Evolutionary conservation across 2,888 invertebrate species (phyloP).

Genomic region (Athrips mouffetella): DNA sequence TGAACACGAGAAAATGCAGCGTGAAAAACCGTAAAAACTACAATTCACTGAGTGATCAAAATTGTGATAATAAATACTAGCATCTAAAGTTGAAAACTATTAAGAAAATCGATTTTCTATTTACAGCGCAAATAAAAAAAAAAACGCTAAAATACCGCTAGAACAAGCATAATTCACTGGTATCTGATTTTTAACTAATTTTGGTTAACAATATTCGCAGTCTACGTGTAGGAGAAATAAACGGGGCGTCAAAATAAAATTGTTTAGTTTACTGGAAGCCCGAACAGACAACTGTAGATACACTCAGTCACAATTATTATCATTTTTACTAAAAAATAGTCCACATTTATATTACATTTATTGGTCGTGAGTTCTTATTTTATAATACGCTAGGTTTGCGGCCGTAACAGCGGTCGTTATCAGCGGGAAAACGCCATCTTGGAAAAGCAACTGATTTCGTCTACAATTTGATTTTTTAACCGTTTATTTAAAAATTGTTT

Average conservation of each 20-base stretch:
- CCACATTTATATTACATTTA: slow-evolving; percentile 71
- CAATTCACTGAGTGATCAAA: slow-evolving; percentile 36
- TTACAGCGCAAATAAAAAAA: slow-evolving; percentile 61
- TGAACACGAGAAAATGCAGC: slow-evolving; percentile 25
- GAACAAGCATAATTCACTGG: slow-evolving; percentile 63
- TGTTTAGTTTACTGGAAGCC: slow-evolving; percentile 73
- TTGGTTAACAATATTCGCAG: slow-evolving; percentile 14
- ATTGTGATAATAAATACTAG: slow-evolving; percentile 63
- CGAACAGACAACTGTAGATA: slow-evolving; percentile 72
- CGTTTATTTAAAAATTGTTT: not conserved
- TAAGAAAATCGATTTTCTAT: slow-evolving; percentile 46
- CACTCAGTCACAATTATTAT: slow-evolving; percentile 73
- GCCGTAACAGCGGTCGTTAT: slow-evolving; percentile 50
- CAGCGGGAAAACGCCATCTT: slow-evolving; percentile 41
- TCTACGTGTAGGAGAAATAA: slow-evolving; percentile 22
- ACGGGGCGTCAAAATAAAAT: slow-evolving; percentile 54
- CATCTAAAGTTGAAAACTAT: slow-evolving; percentile 53
- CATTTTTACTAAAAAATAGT: slow-evolving; percentile 70
- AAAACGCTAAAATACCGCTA: slow-evolving; percentile 33
- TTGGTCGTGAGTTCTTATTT: slow-evolving; percentile 74
- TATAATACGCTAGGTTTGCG: slow-evolving; percentile 57
- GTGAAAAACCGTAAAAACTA: slow-evolving; percentile 8
- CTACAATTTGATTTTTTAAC: not conserved
- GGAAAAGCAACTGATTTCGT: slow-evolving; percentile 2
- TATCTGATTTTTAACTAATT: slow-evolving; percentile 23